Percentiles rank a stretch among this genome's conserved stretches.
phyloP scores from a whole-genome alignment of 2,888 invertebrate genomes.

The Arenicola marina region DNA sequence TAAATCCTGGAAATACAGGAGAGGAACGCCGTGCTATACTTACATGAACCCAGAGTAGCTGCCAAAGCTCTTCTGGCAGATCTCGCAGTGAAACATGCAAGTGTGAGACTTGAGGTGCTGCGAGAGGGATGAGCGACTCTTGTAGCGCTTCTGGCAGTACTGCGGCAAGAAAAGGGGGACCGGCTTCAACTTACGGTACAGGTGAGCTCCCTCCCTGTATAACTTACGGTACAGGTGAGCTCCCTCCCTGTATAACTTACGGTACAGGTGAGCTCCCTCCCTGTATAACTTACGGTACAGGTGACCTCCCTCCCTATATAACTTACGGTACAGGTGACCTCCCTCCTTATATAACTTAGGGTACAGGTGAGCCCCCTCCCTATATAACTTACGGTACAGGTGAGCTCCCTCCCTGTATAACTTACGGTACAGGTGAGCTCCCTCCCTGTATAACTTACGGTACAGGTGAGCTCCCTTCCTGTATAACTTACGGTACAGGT shows the following conservation, averaged over 20 bases:
- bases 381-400: slow-evolving; percentile 27
- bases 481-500: slow-evolving; percentile 26
- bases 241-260: slow-evolving; percentile 20
- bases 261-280: slow-evolving; percentile 17
- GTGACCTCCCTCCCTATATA: no score
- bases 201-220: slow-evolving; percentile 9
- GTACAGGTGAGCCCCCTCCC: no score
- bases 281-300: no score
- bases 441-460: slow-evolving; percentile 22
- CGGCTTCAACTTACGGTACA: slow-evolving; percentile 29
- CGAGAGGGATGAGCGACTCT: slow-evolving; percentile 23
- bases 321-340: no score
- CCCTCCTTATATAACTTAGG: no score
- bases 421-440: slow-evolving; percentile 22
- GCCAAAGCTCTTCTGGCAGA: slow-evolving; percentile 33
- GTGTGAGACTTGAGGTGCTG: slow-evolving; percentile 35
- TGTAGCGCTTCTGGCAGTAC: slow-evolving; percentile 30
- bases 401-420: slow-evolving; percentile 13
- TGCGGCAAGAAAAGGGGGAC: slow-evolving; percentile 15
- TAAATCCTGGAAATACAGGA: no score
- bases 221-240: slow-evolving; percentile 24
- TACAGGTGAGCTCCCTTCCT: slow-evolving; percentile 17
- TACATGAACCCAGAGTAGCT: slow-evolving; percentile 38
- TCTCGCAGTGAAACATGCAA: slow-evolving; percentile 35
- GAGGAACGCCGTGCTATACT: slow-evolving; percentile 5